Evolutionary conservation across 2,888 invertebrate genomes (phyloP), one percentile per base, ranked within the genome.

Genomic region (Morpho helenor): DNA sequence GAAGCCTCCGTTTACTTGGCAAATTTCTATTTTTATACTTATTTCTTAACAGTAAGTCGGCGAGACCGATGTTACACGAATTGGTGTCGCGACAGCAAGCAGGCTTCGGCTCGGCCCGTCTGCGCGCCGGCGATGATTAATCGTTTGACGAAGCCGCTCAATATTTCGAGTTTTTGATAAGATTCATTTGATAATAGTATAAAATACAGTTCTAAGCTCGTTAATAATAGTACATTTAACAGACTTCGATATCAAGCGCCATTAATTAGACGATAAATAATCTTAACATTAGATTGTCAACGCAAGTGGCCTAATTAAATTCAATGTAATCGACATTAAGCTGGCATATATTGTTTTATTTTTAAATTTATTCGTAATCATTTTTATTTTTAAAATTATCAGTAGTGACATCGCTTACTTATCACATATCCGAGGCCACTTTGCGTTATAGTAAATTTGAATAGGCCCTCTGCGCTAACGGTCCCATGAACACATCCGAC

Each of bases 1-100:
- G 76, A 74, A 73, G 76, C 77, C 72, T 69, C 58, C 62, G 52
- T 63, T 69, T 68, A 60, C 59, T 68, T 68, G 60, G 64, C 57
- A 70, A 63, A 72, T 69, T 68, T 72, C 69, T 75, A 75, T 75
- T 76, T 76, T 76, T 68, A 69, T 76, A 76, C 68, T 71, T 62
- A 62, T 55, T 51, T 63, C 63, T 63, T 52, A 60, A 60, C 56
- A 44, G 51, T 49, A 52, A 43, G 31, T 51, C 52, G 46, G 40
- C 41, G 52, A 56, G 49, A 40, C 40, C 16, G 47, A 53, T 31
- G 31, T 31, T 31, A 31, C 51, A 53, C 10, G 45, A 52, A 31
- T 31, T 51, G 48, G 47, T 56, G 62, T 49, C 55, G 56, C 56
- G 56, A 41, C 41, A 57, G 49, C 43, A 44, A 52, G 57, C 52